A percentile compares a stretch with the other conserved stretches of the same genome.
Conservation (phyloP, 2,888 invertebrate species). For the Netelia melanura region DNA sequence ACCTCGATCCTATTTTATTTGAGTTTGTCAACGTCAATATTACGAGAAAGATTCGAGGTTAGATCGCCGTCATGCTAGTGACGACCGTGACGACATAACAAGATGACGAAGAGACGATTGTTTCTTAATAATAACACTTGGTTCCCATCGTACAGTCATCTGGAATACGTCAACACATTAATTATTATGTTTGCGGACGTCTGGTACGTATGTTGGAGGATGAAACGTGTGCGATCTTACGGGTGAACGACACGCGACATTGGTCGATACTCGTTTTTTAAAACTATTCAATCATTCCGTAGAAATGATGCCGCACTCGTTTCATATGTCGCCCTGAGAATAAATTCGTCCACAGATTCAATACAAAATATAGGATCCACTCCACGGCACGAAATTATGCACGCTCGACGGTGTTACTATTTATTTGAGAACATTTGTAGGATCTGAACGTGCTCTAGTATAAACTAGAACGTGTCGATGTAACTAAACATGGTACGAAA, state of each 20-base stretch:
- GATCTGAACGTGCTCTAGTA: no score
- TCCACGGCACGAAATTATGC: no score
- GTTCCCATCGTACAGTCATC: neutral
- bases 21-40: neutral
- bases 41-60: conserved; percentile 47
- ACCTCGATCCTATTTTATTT: neutral
- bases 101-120: no score
- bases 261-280: neutral
- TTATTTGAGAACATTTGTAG: no score
- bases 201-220: neutral
- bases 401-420: no score
- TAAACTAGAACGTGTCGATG: no score
- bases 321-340: no score
- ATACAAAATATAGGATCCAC: no score
- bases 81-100: no score
- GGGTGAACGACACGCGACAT: neutral
- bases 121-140: neutral
- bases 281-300: neutral
- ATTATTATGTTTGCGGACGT: neutral
- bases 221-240: neutral
- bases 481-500: no score
- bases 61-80: neutral
- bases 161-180: neutral
- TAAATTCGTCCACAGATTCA: no score
- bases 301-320: no score